phyloP scores from a whole-genome alignment of 2,113 vertebrate genomes.

The Gymnogyps californianus region DNA sequence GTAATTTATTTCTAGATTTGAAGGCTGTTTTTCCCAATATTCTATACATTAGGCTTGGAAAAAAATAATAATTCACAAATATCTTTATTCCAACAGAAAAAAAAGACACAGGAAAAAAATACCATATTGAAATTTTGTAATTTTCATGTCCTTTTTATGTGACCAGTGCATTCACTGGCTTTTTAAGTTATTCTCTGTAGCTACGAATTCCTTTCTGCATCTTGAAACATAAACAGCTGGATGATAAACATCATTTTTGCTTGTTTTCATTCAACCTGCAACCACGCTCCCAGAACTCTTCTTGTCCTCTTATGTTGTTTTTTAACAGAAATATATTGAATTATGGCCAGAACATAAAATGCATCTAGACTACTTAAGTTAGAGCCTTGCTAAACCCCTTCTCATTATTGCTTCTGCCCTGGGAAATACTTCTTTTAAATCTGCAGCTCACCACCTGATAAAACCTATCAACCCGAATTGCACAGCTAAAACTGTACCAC shows the following conservation, averaged over 20 bases:
- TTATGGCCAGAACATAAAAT: not conserved
- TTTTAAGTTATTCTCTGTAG: not conserved
- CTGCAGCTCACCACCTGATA: not conserved
- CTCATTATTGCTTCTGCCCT: not conserved
- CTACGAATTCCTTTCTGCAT: not conserved
- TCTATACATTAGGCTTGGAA: not conserved
- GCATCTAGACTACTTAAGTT: not conserved
- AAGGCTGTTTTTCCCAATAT: not conserved
- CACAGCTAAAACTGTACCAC: not conserved
- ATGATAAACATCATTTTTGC: not conserved
- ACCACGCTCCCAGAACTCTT: not conserved
- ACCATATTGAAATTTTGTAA: not conserved
- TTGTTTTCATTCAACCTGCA: not conserved
- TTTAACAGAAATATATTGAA: not conserved
- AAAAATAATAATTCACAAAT: not conserved
- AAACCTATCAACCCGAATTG: not conserved
- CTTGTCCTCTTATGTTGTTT: not conserved
- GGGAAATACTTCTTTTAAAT: not conserved
- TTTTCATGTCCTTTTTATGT: not conserved
- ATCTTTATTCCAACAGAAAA: not conserved
- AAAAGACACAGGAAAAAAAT: accelerated
- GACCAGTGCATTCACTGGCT: not conserved
- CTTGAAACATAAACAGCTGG: not conserved
- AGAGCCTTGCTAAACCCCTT: not conserved
- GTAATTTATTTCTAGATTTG: not conserved